phyloP scores from a whole-genome alignment of 2,113 vertebrate genomes.

The Phyllostomus hastatus region DNA sequence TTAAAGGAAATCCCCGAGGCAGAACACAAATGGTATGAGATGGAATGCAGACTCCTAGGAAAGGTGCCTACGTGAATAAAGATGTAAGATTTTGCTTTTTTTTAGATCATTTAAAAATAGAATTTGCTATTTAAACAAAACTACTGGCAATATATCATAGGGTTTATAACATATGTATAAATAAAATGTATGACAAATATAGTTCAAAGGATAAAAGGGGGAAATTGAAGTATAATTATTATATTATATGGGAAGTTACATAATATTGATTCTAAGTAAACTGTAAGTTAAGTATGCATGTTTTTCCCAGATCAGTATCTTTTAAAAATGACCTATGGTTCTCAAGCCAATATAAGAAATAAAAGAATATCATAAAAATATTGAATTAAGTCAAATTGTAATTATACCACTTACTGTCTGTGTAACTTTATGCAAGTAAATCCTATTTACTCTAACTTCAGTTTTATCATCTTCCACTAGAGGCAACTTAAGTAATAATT shows the following conservation, averaged over 20 bases:
- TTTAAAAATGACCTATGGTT: not conserved
- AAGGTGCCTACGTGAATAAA: not conserved
- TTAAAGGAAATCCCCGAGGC: not conserved
- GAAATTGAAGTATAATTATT: not conserved
- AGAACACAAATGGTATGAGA: not conserved
- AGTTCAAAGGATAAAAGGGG: not conserved
- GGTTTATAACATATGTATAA: not conserved
- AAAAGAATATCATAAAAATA: not conserved
- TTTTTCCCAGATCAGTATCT: not conserved
- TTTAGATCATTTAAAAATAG: not conserved
- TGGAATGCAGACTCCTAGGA: not conserved
- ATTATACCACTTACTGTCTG: not conserved
- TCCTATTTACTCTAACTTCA: not conserved
- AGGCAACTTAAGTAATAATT: not conserved
- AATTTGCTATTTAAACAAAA: not conserved
- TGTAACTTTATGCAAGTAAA: not conserved
- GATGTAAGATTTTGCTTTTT: not conserved
- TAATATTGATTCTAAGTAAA: not conserved
- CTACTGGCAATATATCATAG: not conserved
- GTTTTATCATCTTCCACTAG: not conserved
- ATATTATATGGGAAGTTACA: not conserved
- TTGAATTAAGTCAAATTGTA: not conserved
- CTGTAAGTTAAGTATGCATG: not conserved
- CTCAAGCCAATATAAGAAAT: not conserved
- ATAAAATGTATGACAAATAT: not conserved